phyloP scores from a whole-genome alignment of 2,797 vertebrate species.

The Malacoraja senta region DNA sequence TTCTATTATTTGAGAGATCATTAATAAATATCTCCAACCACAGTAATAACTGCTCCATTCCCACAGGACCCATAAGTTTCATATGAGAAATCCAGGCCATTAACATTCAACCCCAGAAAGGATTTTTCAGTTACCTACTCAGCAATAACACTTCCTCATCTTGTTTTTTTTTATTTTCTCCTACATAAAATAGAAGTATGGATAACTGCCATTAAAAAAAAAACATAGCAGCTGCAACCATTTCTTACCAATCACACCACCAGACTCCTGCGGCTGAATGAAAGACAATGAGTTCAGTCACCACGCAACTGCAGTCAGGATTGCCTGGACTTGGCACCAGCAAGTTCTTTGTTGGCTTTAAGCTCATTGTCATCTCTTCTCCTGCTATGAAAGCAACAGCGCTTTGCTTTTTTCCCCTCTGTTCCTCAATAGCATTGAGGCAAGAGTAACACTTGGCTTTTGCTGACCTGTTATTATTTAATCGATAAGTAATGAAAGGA shows the following conservation, averaged over 20 bases:
- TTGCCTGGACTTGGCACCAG: not conserved
- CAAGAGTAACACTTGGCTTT: not conserved
- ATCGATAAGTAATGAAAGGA: not conserved
- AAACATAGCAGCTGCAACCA: not conserved
- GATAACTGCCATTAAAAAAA: constrained; percentile 8
- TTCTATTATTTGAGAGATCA: constrained; percentile 37
- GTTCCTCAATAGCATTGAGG: not conserved
- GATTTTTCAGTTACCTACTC: constrained; percentile 10
- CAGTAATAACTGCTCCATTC: not conserved
- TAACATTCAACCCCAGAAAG: not conserved
- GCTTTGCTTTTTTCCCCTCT: not conserved
- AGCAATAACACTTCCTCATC: constrained; percentile 23
- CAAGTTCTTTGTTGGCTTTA: not conserved
- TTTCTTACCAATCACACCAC: not conserved
- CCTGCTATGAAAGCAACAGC: not conserved
- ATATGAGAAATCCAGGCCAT: not conserved
- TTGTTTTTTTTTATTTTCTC: not conserved
- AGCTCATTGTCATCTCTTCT: not conserved
- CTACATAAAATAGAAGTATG: not conserved
- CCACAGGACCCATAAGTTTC: constrained; percentile 4
- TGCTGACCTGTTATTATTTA: not conserved
- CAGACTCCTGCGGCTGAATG: not conserved
- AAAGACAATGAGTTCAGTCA: not conserved
- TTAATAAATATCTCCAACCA: constrained; percentile 30
- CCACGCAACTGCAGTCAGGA: too few species aligned